Evolutionary conservation across 2,113 vertebrate species (phyloP), one percentile per base, ranked within the genome.

Genomic region (Cottus gobio): DNA sequence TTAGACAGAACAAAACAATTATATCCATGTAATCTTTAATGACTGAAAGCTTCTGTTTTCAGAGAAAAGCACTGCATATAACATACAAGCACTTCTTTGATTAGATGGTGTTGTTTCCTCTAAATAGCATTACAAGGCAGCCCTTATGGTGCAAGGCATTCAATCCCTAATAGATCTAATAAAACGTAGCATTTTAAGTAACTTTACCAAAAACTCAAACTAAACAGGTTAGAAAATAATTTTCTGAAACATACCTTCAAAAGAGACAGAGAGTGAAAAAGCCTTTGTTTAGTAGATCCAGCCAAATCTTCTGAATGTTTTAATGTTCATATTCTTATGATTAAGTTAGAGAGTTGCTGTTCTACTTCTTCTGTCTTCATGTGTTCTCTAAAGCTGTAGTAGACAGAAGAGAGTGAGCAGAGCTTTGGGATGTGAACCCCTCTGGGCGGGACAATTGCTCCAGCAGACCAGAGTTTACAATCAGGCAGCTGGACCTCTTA

Each of bases 161-260:
- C 8, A 44, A 24, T 31, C 12, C 20, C 10, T 31, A 31, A 2
- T 71, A 50, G 4, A 56, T 57, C n/a, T n/a, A 63, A 57, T 68
- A 44, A 34, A 52, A 37, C 18, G 15, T 0, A 5, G 0, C 4
- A 54, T 34, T n/a, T 22, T 52, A 24, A 31, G 22, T 0, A 22
- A 28, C 9, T 22, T 20, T 6, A 16, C 11, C 50, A 15, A 58
- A n/a, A 58, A 28, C 1, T 42, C 36, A n/a, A 20, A 13, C 7
- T 7, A 16, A 67, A 74, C 26, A 11, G 20, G 5, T 37, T 2
- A 77, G 11, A 20, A 42, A 64, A 13, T 3, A 22, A 2, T 15
- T 58, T 54, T 66, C 34, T 62, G 26, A 70, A 61, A 77, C 75
- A 0, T 85, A 91, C 90, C 88, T 75, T 73, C 12, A 57, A 4